A percentile compares a stretch with the other conserved stretches of the same genome.
Evolutionary conservation across 2,888 invertebrate genomes (phyloP).

Genomic region (Thecophora atra): DNA sequence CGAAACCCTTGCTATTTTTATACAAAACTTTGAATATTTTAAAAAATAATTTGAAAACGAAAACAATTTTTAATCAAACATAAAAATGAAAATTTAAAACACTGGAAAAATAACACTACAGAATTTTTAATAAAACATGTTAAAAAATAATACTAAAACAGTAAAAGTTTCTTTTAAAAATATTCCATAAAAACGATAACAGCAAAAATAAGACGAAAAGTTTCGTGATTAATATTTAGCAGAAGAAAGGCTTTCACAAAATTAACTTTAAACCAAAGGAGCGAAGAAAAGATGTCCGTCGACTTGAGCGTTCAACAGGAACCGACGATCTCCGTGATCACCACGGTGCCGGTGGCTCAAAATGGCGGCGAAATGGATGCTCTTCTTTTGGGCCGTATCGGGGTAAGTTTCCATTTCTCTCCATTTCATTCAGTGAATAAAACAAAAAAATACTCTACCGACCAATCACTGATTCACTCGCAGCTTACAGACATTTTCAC

Average conservation of each 20-base stretch:
- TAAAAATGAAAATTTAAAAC: neutral
- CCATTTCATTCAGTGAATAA: neutral
- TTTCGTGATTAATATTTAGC: neutral
- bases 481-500: neutral
- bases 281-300: slow-evolving; percentile 56
- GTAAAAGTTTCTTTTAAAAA: no score
- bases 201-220: neutral
- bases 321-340: slow-evolving; percentile 63
- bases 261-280: slow-evolving; percentile 16
- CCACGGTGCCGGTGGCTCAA: slow-evolving; percentile 62
- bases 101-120: neutral
- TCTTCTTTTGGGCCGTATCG: slow-evolving; percentile 77
- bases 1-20: slow-evolving; percentile 38
- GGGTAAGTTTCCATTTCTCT: slow-evolving; percentile 71
- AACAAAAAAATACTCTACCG: no score
- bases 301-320: slow-evolving; percentile 61
- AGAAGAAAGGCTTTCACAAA: neutral
- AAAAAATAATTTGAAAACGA: slow-evolving; percentile 14
- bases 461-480: neutral
- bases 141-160: neutral
- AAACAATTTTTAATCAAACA: neutral
- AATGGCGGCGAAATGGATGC: slow-evolving; percentile 83
- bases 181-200: neutral
- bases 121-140: neutral
- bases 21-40: slow-evolving; percentile 34